Evolutionary conservation across 2,797 vertebrate species (phyloP).

Genomic region (Hydrocynus forskahlii): DNA sequence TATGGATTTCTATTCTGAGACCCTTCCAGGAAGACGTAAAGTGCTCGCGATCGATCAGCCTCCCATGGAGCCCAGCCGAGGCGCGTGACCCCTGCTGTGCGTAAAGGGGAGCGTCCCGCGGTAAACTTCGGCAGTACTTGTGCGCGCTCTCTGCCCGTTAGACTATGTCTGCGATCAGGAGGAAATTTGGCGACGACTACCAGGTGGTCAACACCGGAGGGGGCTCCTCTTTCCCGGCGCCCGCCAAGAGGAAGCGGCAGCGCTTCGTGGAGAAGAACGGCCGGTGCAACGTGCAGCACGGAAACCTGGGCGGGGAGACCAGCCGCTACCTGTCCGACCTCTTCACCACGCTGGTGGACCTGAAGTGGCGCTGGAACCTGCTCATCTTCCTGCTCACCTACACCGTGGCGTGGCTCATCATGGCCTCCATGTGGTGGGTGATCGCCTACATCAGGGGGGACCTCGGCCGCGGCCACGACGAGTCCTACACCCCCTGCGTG

Average conservation of each 20-base stretch:
- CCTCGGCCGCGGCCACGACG: constrained; percentile 79
- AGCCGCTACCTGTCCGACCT: constrained; percentile 90
- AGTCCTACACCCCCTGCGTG: constrained; percentile 84
- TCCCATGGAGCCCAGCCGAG: background rate
- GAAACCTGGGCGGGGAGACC: constrained; percentile 89
- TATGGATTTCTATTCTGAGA: background rate
- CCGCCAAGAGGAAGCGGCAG: constrained; percentile 83
- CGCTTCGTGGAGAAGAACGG: constrained; percentile 94
- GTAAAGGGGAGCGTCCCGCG: constrained; percentile 9
- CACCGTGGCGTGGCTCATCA: constrained; percentile 91
- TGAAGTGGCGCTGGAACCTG: constrained; percentile 95
- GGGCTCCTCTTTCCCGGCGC: constrained; percentile 72
- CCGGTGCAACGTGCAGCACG: constrained; percentile 91
- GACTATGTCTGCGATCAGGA: constrained; percentile 82
- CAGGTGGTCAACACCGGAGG: constrained; percentile 81
- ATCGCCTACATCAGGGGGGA: constrained; percentile 90
- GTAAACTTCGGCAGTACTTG: constrained; percentile 29
- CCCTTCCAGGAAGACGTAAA: background rate
- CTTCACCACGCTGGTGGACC: constrained; percentile 91
- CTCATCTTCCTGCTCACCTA: constrained; percentile 91
- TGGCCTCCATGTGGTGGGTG: constrained; percentile 94
- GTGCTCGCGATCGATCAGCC: background rate
- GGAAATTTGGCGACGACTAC: constrained; percentile 89
- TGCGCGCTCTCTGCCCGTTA: background rate
- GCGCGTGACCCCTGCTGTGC: constrained; percentile 17